Conservation (phyloP, 2,888 invertebrate species). For the Saturnia pavonia region DNA sequence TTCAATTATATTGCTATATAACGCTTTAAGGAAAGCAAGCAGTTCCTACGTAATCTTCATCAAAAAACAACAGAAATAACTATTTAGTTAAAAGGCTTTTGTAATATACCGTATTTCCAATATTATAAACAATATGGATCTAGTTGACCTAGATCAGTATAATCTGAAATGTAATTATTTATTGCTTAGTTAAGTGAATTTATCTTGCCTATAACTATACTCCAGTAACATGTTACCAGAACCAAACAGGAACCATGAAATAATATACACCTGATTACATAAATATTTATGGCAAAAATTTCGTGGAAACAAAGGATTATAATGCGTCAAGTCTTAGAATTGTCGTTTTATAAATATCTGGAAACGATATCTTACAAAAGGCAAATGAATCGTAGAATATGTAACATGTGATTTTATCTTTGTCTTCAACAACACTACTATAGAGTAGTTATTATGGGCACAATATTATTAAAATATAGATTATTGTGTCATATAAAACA, state of each 20-base stretch:
- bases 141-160: not conserved
- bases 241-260: too few species aligned
- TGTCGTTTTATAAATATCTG: not conserved
- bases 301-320: not conserved
- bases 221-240: too few species aligned
- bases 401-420: not conserved
- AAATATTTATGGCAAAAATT: not conserved
- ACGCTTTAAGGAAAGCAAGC: not conserved
- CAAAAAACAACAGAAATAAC: not conserved
- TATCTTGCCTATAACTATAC: not conserved
- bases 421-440: not conserved
- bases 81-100: not conserved
- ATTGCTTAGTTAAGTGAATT: not conserved
- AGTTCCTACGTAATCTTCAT: not conserved
- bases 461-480: not conserved
- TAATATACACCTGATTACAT: not conserved
- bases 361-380: not conserved
- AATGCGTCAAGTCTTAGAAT: not conserved
- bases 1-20: not conserved
- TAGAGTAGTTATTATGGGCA: not conserved
- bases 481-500: not conserved
- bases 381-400: not conserved
- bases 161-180: not conserved
- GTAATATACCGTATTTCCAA: not conserved
- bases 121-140: not conserved